Evolutionary conservation across 2,888 invertebrate species (phyloP), one percentile per base, ranked within the genome.

Genomic region (Hypomecis atomaria): DNA sequence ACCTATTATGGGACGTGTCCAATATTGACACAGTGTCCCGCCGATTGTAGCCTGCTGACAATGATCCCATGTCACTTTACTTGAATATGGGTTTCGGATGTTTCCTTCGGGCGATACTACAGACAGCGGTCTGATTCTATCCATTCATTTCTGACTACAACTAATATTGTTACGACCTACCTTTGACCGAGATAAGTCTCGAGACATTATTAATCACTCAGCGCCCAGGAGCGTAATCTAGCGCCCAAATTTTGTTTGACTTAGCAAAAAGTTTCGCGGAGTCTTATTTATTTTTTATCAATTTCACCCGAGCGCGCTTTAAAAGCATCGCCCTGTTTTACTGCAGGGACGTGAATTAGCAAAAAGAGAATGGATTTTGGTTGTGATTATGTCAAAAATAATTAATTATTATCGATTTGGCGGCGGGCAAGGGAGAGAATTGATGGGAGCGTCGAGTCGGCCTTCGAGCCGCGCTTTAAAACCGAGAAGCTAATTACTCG

Each of bases 361-460:
- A 94, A 94, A 92, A 94, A 94, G 93, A 94, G 94, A 94, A 93
- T 94, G 94, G 94, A 94, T 93, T 93, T 92, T 84, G 90, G 93
- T 89, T 85, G 94, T 94, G 94, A 94, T 94, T 94, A 94, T 94
- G 94, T 94, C 94, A 94, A 94, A 94, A 94, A 94, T 94, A 94
- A 94, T 95, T 94, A 95, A 94, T 95, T 94, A 94, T 94, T 93
- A 94, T 94, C 94, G 94, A 94, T 94, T 94, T 85, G 78, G 79
- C 75, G 77, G 79, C 82, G 84, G 79, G 82, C 84, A 83, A 87
- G 89, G 89, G 89, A 82, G 86, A 75, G 85, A 87, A 88, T 88
- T 89, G 92, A 90, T 85, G 89, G 85, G 81, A 78, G 82, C 61
- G 44, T 48, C 77, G 80, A 81, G 77, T 65, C 60, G 52, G 81